Conservation (phyloP, 1,140 invertebrate species). For the Trachelipus rathkii region DNA sequence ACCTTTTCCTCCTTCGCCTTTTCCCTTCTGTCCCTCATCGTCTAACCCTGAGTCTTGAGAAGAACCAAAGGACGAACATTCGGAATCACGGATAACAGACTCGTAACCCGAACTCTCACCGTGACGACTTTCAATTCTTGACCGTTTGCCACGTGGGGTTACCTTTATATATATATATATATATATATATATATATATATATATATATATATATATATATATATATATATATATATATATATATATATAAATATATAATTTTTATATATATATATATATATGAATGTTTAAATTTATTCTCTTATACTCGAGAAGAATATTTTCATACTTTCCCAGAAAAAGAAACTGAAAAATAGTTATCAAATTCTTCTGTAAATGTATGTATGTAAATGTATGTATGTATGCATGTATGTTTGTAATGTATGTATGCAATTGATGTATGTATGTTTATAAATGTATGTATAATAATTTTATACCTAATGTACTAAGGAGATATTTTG, state of each 20-base stretch:
- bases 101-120: slow-evolving; percentile 81
- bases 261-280: too few species aligned
- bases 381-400: too few species aligned
- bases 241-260: slow-evolving; percentile 13
- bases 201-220: slow-evolving; percentile 26
- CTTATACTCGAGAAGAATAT: too few species aligned
- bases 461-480: too few species aligned
- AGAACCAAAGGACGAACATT: slow-evolving; percentile 67
- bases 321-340: too few species aligned
- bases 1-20: slow-evolving; percentile 27
- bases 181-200: slow-evolving; percentile 21
- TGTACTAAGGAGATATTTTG: too few species aligned
- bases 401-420: too few species aligned
- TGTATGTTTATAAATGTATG: too few species aligned
- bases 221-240: slow-evolving; percentile 13
- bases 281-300: too few species aligned
- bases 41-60: slow-evolving; percentile 64
- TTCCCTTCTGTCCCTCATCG: slow-evolving; percentile 40
- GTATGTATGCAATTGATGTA: too few species aligned
- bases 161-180: slow-evolving; percentile 29
- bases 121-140: slow-evolving; percentile 51
- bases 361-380: too few species aligned
- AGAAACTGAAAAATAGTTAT: too few species aligned
- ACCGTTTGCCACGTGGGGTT: slow-evolving; percentile 33
- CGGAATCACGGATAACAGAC: slow-evolving; percentile 72